These are phyloP conservation scores for Osmerus eperlanus DNA, from an alignment of 2,113 vertebrate genomes.

Conservation along the genomic window DNA sequence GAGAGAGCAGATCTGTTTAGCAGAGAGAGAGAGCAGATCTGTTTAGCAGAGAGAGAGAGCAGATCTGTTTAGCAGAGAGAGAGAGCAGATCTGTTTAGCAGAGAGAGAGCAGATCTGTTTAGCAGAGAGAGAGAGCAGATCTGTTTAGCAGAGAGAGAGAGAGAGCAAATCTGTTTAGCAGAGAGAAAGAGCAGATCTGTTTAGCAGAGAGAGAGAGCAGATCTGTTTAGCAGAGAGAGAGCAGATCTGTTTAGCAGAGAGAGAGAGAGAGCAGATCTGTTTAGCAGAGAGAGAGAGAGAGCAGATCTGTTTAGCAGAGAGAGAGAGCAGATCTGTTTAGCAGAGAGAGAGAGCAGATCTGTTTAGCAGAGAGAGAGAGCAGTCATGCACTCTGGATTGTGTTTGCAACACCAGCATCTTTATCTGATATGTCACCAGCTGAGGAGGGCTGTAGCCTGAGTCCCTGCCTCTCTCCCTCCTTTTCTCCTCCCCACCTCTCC, in stretches of 20 bases:
- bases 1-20: too few species aligned
- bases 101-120: too few species aligned
- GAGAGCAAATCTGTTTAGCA: background rate
- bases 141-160: too few species aligned
- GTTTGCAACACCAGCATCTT: background rate
- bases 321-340: background rate
- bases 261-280: too few species aligned
- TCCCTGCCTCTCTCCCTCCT: slow-evolving; percentile 31
- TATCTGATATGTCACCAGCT: background rate
- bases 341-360: background rate
- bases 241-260: too few species aligned
- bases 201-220: background rate
- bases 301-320: background rate
- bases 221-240: too few species aligned
- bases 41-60: background rate
- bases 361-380: background rate
- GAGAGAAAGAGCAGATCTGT: too few species aligned
- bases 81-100: too few species aligned
- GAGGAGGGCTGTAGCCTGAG: slow-evolving; percentile 16
- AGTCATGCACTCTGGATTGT: background rate
- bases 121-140: too few species aligned
- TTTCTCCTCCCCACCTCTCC: too few species aligned
- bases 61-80: background rate
- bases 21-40: background rate
- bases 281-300: background rate